Base-by-base conservation (phyloP, 2,888 invertebrate species). In the Rhagonycha fulva region DNA sequence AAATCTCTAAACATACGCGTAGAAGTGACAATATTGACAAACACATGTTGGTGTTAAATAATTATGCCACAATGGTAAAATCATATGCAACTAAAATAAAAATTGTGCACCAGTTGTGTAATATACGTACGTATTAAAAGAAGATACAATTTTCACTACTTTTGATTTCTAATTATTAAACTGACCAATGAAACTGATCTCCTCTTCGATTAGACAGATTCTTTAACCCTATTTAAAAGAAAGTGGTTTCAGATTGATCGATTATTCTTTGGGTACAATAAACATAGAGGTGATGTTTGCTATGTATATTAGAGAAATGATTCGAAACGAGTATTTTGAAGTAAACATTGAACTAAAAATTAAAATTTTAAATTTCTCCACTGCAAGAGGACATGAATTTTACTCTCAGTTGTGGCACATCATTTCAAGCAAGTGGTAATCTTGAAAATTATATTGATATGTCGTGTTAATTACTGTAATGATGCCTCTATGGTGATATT, bases 291-390 rank as follows among this genome's bases (percentile, higher is more conserved):
- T 71, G 74, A 71, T 67, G 78, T 73, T 76, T 62, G 71, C 67
- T 69, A 68, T 63, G 71, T 74, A 62, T 76, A 72, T 68, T 74
- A 70, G 83, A 84, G 85, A 85, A 84, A 84, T 83, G 83, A 77
- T 81, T 82, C 61, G 70, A 75, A 71, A 75, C 69, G 71, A 14
- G 68, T 71, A 71, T 75, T 76, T 66, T 70, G 69, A 73, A 60
- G 84, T 83, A 83, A 81, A 82, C 84, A 83, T 76, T 81, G 83
- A 83, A 84, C 84, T 84, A 84, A 85, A 85, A 85, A 84, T 85
- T 81, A 81, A 81, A 82, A 84, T 84, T 66, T 83, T 84, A 84
- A 86, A 85, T 87, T 87, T 86, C 85, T 85, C 85, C 84, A 78
- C 80, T 82, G 83, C 80, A 79, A 83, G 80, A 79, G 80, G 83